These are phyloP conservation scores for Aphelenchoides fujianensis DNA, from an alignment of 1,140 invertebrate genomes.

Conservation along the genomic window DNA sequence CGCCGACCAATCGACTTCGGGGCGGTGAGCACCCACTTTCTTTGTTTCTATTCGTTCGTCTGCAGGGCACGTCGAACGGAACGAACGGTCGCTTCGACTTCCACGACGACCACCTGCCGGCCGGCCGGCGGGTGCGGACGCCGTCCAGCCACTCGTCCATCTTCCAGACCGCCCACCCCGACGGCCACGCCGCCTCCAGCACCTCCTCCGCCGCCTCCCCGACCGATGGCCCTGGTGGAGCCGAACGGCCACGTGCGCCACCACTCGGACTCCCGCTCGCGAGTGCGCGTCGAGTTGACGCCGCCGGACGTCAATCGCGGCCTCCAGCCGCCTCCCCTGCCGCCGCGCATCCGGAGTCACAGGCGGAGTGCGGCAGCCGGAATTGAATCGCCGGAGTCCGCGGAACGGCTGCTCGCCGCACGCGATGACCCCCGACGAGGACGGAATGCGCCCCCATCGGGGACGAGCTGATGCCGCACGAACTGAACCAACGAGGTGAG, in stretches of 20 bases:
- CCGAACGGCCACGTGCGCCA: neutral
- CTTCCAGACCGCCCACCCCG: too few relatives aligned
- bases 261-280: neutral
- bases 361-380: neutral
- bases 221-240: neutral
- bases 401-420: neutral
- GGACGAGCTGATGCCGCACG: too few relatives aligned
- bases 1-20: too few relatives aligned
- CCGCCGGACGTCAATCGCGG: neutral
- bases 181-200: neutral
- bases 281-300: neutral
- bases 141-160: neutral
- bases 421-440: neutral
- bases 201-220: neutral
- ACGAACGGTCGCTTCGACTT: neutral
- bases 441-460: neutral
- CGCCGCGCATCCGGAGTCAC: neutral
- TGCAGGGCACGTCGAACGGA: too few relatives aligned
- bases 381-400: neutral
- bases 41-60: too few relatives aligned
- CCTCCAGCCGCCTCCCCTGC: neutral
- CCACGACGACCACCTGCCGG: neutral
- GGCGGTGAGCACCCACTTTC: too few relatives aligned
- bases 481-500: too few relatives aligned
- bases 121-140: neutral